Evolutionary conservation across 2,113 vertebrate genomes (phyloP).

Genomic region (Sylvilagus bachmani): DNA sequence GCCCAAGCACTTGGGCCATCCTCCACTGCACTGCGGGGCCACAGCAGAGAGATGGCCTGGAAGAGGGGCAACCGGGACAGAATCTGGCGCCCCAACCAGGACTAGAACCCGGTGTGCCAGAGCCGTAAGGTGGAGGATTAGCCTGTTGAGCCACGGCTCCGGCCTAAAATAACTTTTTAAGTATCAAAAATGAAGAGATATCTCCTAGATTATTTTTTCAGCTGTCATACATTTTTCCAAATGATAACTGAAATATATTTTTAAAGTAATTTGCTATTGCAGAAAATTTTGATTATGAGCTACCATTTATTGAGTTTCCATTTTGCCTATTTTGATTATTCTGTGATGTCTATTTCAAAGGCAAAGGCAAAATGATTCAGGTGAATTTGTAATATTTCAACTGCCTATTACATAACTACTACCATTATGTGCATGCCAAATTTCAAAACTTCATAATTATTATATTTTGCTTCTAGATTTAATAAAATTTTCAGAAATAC

Average conservation of each 20-base stretch:
- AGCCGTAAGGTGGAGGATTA: too few species aligned
- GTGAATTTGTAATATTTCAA: neutral
- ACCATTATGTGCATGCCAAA: neutral
- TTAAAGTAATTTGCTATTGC: neutral
- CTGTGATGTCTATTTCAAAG: neutral
- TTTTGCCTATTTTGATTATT: neutral
- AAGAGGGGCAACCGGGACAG: too few species aligned
- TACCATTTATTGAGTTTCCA: neutral
- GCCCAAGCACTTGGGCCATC: too few species aligned
- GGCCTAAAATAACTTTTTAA: slow-evolving; percentile 3
- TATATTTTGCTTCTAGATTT: neutral
- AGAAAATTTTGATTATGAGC: neutral
- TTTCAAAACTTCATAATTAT: neutral
- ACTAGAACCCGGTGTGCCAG: too few species aligned
- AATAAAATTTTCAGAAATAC: neutral
- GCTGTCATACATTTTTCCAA: neutral
- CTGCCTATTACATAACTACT: neutral
- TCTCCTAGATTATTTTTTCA: neutral
- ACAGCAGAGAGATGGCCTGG: too few species aligned
- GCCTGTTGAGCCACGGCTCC: too few species aligned
- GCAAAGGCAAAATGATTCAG: slow-evolving; percentile 17
- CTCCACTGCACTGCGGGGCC: too few species aligned
- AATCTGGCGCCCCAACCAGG: too few species aligned
- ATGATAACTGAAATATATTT: neutral
- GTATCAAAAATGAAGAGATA: neutral